Conservation (phyloP, 2,113 vertebrate species). For the Mormyrus lacerda region DNA sequence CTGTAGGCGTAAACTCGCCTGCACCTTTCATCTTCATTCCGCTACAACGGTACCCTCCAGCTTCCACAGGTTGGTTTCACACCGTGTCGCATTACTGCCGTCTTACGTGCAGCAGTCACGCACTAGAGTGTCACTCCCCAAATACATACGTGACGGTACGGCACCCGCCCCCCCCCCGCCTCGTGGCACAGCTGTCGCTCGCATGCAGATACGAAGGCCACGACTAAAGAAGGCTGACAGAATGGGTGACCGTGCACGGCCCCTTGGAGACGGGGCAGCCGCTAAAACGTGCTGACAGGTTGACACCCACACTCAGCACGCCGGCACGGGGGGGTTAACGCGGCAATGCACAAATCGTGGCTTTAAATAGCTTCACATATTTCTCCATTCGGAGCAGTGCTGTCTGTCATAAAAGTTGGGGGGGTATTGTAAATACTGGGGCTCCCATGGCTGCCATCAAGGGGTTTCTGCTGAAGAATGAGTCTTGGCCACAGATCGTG, state of each 20-base stretch:
- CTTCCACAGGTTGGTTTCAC: not conserved
- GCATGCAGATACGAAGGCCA: slow-evolving; percentile 17
- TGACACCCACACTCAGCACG: slow-evolving; percentile 11
- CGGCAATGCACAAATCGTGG: not conserved
- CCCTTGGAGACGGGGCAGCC: slow-evolving; percentile 5
- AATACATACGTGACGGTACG: not conserved
- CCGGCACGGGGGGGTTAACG: not conserved
- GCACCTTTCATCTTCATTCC: not conserved
- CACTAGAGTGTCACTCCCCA: not conserved
- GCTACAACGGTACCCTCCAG: not conserved
- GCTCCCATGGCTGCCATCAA: not conserved
- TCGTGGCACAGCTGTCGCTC: not conserved
- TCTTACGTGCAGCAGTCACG: too few relatives aligned
- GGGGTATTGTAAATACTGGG: not conserved
- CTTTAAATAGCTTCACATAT: slow-evolving; percentile 30
- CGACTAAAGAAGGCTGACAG: slow-evolving; percentile 17
- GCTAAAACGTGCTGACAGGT: slow-evolving; percentile 30
- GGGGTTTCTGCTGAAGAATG: not conserved
- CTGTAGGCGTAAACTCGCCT: not conserved
- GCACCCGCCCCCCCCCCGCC: not conserved
- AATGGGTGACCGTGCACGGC: slow-evolving; percentile 21
- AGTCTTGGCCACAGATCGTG: not conserved
- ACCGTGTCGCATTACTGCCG: not conserved
- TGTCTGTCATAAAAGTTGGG: not conserved
- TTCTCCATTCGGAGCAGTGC: slow-evolving; percentile 22